Conservation (phyloP, 2,888 invertebrate species). For the Aromia moschata region DNA sequence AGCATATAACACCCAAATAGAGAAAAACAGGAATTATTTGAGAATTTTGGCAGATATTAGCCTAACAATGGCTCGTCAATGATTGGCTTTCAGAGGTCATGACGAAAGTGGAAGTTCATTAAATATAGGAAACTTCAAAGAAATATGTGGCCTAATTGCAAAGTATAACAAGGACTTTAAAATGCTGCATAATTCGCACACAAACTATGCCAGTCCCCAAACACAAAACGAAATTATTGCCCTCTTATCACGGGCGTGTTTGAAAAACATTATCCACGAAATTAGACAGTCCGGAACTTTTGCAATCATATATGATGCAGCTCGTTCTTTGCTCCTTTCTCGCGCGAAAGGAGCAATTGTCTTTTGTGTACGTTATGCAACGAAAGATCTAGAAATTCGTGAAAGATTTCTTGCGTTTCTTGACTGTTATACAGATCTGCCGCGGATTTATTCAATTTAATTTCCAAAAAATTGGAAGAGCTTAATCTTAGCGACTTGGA, state of each 20-base stretch:
- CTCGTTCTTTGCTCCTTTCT: too few species aligned
- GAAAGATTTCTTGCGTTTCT: conserved; percentile 23
- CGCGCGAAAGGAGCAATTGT: conserved; percentile 2
- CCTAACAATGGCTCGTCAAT: conserved; percentile 27
- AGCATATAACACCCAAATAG: conserved; percentile 11
- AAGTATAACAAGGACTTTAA: conserved; percentile 32
- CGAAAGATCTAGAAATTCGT: conserved; percentile 17
- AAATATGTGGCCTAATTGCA: conserved; percentile 43
- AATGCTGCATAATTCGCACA: neutral
- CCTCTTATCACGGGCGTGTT: neutral
- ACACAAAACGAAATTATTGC: conserved; percentile 9
- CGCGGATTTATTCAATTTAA: conserved; percentile 27
- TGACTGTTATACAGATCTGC: conserved; percentile 13
- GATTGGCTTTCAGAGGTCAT: conserved; percentile 44
- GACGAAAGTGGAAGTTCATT: conserved; percentile 40
- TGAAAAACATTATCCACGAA: conserved; percentile 12
- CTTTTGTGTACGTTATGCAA: conserved; percentile 19
- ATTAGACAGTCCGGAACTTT: conserved; percentile 19
- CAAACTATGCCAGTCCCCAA: conserved; percentile 8
- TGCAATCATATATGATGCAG: conserved; percentile 17
- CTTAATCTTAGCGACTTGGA: conserved; percentile 19
- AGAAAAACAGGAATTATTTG: conserved; percentile 26
- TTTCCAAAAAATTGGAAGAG: conserved; percentile 6
- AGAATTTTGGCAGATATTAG: conserved; percentile 20
- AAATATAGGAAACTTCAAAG: conserved; percentile 45